Evolutionary conservation across 2,113 vertebrate genomes (phyloP).

Genomic region (Eptesicus fuscus): DNA sequence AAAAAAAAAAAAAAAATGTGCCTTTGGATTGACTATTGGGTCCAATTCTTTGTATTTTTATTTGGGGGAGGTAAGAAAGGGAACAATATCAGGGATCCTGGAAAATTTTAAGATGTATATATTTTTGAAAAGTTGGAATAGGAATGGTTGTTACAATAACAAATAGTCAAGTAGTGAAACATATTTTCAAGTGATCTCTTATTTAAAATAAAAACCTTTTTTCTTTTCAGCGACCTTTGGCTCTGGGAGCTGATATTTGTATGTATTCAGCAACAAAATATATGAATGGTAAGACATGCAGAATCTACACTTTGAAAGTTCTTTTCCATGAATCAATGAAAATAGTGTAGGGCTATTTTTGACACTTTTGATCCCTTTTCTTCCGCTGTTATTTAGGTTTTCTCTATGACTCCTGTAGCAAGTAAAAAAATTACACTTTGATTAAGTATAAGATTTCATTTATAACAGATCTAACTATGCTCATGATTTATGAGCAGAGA

Average conservation of each 20-base stretch:
- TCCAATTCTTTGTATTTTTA: neutral
- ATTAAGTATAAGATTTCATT: constrained; percentile 26
- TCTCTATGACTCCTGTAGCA: neutral
- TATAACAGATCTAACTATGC: neutral
- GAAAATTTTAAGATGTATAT: neutral
- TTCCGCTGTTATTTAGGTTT: neutral
- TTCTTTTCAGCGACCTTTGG: constrained; percentile 89
- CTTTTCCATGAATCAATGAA: neutral
- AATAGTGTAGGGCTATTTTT: neutral
- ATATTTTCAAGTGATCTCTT: neutral
- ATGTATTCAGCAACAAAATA: constrained; percentile 97
- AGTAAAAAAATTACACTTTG: neutral
- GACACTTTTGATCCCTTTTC: neutral
- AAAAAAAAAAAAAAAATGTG: neutral
- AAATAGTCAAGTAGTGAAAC: neutral
- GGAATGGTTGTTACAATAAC: neutral
- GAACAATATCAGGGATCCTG: neutral
- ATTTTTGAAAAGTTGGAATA: neutral
- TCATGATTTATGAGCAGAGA: neutral
- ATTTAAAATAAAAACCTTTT: neutral
- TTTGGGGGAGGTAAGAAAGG: neutral
- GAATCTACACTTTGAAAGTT: neutral
- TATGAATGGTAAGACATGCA: constrained; percentile 90
- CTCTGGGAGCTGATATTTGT: constrained; percentile 95
- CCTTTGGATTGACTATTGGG: neutral